Conservation (phyloP, 2,113 vertebrate genomes). For the Euleptes europaea region DNA sequence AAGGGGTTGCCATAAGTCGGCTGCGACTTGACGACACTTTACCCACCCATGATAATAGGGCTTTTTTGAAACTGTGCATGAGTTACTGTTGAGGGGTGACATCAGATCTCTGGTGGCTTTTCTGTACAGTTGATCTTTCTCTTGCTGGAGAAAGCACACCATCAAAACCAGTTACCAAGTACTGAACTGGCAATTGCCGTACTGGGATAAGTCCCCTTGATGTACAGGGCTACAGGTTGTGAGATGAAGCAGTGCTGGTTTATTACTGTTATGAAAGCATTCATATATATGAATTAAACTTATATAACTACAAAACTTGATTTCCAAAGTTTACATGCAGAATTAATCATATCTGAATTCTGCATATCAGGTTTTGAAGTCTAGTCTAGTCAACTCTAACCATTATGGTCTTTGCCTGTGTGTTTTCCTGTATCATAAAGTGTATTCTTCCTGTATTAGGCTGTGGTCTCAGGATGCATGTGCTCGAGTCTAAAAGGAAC, state of each 20-base stretch:
- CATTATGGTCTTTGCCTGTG: not conserved
- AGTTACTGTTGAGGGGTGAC: not conserved
- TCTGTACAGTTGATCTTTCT: not conserved
- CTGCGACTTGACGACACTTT: too few relatives aligned
- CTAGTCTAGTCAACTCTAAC: not conserved
- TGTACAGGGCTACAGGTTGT: not conserved
- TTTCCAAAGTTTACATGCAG: not conserved
- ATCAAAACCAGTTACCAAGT: not conserved
- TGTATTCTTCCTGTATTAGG: not conserved
- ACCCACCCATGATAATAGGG: not conserved
- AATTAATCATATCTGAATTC: not conserved
- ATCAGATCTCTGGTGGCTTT: not conserved
- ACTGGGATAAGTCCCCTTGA: not conserved
- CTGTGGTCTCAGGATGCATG: not conserved
- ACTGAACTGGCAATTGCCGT: too few relatives aligned
- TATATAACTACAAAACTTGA: not conserved
- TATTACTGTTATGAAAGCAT: not conserved
- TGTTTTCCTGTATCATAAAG: not conserved
- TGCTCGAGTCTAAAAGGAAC: not conserved
- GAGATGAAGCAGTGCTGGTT: not conserved
- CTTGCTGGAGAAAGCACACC: not conserved
- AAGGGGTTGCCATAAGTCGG: too few relatives aligned
- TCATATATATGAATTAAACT: not conserved
- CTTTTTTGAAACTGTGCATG: not conserved
- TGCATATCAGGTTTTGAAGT: not conserved